Evolutionary conservation across 2,113 vertebrate genomes (phyloP).

Genomic region (Eubucco bourcierii): DNA sequence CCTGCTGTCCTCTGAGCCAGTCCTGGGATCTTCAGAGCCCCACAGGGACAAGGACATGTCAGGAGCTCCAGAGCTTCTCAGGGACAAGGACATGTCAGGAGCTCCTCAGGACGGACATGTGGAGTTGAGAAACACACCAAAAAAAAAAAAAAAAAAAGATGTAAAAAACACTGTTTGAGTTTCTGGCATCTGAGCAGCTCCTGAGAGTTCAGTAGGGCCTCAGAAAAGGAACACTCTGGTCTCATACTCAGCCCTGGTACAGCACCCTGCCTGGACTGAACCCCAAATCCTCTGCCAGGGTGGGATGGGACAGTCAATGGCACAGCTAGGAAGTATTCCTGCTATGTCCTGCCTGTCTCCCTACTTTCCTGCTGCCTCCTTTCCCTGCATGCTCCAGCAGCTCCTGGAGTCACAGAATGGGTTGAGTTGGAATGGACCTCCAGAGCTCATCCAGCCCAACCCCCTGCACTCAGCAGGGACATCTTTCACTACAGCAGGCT

Average conservation of each 20-base stretch:
- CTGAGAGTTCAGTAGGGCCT: not conserved
- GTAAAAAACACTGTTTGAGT: too few relatives aligned
- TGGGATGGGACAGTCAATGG: accelerated
- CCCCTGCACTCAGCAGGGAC: too few relatives aligned
- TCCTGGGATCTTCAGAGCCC: not conserved
- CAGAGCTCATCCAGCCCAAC: too few relatives aligned
- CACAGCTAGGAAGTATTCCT: not conserved
- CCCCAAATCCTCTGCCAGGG: not conserved
- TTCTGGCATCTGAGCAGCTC: not conserved
- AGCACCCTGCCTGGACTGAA: not conserved
- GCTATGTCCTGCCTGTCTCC: not conserved
- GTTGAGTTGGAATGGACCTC: too few relatives aligned
- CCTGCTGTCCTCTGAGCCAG: not conserved
- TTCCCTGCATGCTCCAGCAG: not conserved
- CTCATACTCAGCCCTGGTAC: too few relatives aligned
- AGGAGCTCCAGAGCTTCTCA: not conserved
- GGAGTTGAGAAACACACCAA: not conserved
- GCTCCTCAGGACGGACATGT: not conserved
- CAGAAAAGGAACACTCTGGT: not conserved
- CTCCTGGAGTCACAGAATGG: too few relatives aligned
- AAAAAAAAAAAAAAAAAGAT: too few relatives aligned
- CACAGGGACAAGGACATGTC: not conserved
- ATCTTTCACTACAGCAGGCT: too few relatives aligned
- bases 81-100: too few relatives aligned
- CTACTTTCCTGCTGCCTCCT: not conserved